Evolutionary conservation across 2,113 vertebrate genomes (phyloP), one percentile per base, ranked within the genome.

Genomic region (Kryptolebias marmoratus): DNA sequence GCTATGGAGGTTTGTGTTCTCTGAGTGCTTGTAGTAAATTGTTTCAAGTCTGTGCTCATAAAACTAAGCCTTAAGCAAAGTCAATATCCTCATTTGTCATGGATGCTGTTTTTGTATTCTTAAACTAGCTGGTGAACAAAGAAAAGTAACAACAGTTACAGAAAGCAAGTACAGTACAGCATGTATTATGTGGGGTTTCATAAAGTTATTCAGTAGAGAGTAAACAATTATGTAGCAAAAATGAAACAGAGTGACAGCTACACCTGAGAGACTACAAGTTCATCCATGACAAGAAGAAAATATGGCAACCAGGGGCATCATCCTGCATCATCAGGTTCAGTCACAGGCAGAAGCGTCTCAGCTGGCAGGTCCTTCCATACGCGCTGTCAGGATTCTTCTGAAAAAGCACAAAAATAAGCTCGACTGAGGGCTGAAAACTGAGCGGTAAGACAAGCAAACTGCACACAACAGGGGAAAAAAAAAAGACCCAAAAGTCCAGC

Each of bases 311-410:
- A 55, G 45, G 16, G 18, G 9, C 44, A 27, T 75, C 53, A 42
- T 76, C 32, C 31, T 63, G 58, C 32, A 44, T 42, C 59, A 69
- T 55, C 0, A 64, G 56, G 48, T 22, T 58, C 61, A 52, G 27
- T 59, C 30, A 32, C 18, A 56, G 44, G 44, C 44, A 58, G 45
- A 53, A n/a, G 52, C 52, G 32, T 53, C 9, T 12, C 47, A 50
- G 54, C 48, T 45, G 53, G 31, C 48, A 47, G 59, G 27, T 58
- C 36, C 15, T 49, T 70, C 48, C 60, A 77, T 14, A 44, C 5
- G 28, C 42, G 42, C 68, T 65, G 54, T 58, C 45, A 56, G 68
- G 63, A 60, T 28, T 18, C 22, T 16, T 63, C 58, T n/a, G 36
- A 64, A 73, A 5, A 14, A 42, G 48, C 16, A 49, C 30, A 55